Evolutionary conservation across 2,797 vertebrate genomes (phyloP).

Genomic region (Poeciliopsis turneri): DNA sequence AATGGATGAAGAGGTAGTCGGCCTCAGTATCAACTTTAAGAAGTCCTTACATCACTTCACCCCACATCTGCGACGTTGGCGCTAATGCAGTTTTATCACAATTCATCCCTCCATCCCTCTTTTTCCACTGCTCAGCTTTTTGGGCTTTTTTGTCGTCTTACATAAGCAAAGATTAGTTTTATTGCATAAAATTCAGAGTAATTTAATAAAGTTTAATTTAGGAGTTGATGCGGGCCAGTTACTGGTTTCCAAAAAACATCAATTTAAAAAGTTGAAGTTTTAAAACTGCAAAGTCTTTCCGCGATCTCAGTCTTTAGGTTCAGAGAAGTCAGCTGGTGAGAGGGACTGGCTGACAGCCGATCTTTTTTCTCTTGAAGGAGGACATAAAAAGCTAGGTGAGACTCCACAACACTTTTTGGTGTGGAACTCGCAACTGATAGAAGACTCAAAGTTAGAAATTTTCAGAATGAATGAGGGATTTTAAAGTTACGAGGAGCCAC

Average conservation of each 20-base stretch:
- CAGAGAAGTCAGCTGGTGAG: neutral
- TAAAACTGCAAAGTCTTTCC: neutral
- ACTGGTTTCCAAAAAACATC: neutral
- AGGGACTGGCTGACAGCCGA: neutral
- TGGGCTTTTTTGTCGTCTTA: neutral
- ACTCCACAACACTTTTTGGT: neutral
- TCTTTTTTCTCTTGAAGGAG: neutral
- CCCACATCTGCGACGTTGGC: constrained; percentile 10
- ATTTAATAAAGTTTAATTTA: neutral
- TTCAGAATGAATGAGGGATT: neutral
- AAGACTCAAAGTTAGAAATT: neutral
- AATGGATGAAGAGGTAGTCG: constrained; percentile 14
- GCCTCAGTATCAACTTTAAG: neutral
- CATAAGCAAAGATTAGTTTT: neutral
- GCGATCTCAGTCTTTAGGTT: neutral
- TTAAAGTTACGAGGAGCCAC: neutral
- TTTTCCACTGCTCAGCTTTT: neutral
- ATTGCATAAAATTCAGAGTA: neutral
- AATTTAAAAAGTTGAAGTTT: neutral
- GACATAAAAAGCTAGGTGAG: neutral
- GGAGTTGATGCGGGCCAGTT: neutral
- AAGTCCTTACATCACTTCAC: constrained; percentile 21
- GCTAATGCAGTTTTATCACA: constrained; percentile 22
- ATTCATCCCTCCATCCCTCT: constrained; percentile 13
- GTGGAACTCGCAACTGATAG: neutral